A percentile compares a stretch with the other conserved stretches of the same genome.
Evolutionary conservation across 2,797 vertebrate species (phyloP).

Genomic region (Lerista edwardsae): DNA sequence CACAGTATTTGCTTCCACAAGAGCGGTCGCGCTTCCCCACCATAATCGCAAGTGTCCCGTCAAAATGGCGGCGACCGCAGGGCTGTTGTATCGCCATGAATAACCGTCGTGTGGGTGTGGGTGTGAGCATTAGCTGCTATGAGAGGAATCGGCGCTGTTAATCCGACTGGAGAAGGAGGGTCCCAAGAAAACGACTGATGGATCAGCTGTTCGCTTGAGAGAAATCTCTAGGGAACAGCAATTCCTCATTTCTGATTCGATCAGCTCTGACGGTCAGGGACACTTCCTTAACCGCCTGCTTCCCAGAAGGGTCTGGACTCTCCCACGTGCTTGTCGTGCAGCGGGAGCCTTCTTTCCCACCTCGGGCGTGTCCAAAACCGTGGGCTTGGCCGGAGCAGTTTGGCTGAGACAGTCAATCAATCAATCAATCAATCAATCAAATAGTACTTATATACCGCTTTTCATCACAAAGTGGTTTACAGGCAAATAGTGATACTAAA

Average conservation of each 20-base stretch:
- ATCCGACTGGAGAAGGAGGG: too few species aligned
- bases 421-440: too few species aligned
- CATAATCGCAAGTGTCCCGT: too few species aligned
- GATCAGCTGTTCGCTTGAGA: neutral
- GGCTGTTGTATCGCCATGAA: neutral
- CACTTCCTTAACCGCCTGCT: neutral
- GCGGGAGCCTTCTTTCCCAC: neutral
- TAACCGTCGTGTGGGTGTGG: neutral
- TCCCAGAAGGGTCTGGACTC: neutral
- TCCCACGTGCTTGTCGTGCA: too few species aligned
- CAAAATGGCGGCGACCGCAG: too few species aligned
- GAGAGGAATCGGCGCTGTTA: neutral
- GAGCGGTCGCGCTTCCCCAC: too few species aligned
- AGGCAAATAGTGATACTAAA: too few species aligned
- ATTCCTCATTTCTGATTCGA: conserved; percentile 24
- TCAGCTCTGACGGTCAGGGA: neutral
- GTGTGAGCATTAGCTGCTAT: neutral
- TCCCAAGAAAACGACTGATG: neutral
- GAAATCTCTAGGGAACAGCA: neutral
- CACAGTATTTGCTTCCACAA: neutral
- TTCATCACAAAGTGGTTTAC: too few species aligned
- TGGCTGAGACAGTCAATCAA: too few species aligned
- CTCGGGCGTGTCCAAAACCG: neutral
- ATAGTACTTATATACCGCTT: too few species aligned
- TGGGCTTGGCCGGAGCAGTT: neutral